phyloP scores from a whole-genome alignment of 2,797 vertebrate genomes.

The Enteromius trimaculatus region DNA sequence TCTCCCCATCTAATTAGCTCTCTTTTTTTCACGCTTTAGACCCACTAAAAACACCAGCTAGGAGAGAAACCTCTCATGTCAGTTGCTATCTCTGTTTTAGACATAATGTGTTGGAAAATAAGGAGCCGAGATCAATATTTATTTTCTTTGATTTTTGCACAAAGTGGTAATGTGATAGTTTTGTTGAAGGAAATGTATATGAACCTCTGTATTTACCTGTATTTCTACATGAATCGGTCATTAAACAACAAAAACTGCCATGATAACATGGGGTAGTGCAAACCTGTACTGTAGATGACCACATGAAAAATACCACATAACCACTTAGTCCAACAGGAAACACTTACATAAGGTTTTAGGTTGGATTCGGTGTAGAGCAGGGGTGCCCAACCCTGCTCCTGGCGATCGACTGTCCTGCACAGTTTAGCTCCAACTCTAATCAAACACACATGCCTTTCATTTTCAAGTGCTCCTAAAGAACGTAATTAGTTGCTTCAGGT shows the following conservation, averaged over 20 bases:
- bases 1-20: constrained; percentile 55
- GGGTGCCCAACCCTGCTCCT: too few relatives aligned
- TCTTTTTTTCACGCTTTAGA: not conserved
- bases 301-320: not conserved
- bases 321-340: not conserved
- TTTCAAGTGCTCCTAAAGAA: too few relatives aligned
- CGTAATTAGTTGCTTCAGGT: too few relatives aligned
- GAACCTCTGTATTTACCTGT: not conserved
- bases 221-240: not conserved
- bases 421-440: too few relatives aligned
- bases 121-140: not conserved
- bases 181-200: not conserved
- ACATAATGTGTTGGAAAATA: not conserved
- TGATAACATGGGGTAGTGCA: not conserved
- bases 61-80: not conserved
- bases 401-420: too few relatives aligned
- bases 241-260: not conserved
- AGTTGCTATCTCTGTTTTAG: constrained; percentile 7
- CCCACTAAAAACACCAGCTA: not conserved
- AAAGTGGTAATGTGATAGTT: not conserved
- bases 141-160: not conserved
- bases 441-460: too few relatives aligned
- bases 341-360: not conserved
- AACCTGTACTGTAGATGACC: not conserved
- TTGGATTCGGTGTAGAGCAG: too few relatives aligned